phyloP scores from a whole-genome alignment of 2,888 invertebrate species.

The Tinea semifulvella region DNA sequence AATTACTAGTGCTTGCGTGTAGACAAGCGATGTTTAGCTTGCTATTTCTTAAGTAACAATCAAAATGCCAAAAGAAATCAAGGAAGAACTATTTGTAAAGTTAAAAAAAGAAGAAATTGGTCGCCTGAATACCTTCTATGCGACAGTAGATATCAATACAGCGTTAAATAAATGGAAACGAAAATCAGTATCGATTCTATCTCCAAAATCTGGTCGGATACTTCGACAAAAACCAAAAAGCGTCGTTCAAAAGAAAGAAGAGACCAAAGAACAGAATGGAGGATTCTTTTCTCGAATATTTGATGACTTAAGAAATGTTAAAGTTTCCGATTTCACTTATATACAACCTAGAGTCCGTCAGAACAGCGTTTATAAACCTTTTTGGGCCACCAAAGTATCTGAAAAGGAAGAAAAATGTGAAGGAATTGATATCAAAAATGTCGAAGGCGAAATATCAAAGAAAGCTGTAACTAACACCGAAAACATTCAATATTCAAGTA shows the following conservation, averaged over 20 bases:
- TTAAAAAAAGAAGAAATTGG: conserved; percentile 39
- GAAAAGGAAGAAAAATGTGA: conserved; percentile 19
- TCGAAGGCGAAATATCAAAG: not conserved
- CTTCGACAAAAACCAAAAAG: conserved; percentile 20
- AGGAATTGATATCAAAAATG: conserved; percentile 15
- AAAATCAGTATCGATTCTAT: conserved; percentile 45
- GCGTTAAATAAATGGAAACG: conserved; percentile 38
- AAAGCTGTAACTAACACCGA: no score
- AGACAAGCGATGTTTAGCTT: no score
- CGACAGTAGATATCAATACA: conserved; percentile 25
- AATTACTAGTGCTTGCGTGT: no score
- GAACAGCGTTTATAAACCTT: conserved; percentile 36
- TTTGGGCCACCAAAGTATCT: conserved; percentile 45
- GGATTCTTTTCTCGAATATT: conserved; percentile 40
- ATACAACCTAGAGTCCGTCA: conserved; percentile 37
- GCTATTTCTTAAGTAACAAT: no score
- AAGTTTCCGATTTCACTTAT: conserved; percentile 45
- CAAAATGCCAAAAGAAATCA: conserved; percentile 37
- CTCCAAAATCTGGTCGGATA: conserved; percentile 43
- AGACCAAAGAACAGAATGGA: conserved; percentile 18
- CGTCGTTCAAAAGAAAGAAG: conserved; percentile 20
- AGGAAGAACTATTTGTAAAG: conserved; percentile 34
- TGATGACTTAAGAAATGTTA: conserved; percentile 40
- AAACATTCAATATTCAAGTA: not conserved
- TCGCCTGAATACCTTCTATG: conserved; percentile 33